phyloP scores from a whole-genome alignment of 2,797 vertebrate species.

The Manis javanica region DNA sequence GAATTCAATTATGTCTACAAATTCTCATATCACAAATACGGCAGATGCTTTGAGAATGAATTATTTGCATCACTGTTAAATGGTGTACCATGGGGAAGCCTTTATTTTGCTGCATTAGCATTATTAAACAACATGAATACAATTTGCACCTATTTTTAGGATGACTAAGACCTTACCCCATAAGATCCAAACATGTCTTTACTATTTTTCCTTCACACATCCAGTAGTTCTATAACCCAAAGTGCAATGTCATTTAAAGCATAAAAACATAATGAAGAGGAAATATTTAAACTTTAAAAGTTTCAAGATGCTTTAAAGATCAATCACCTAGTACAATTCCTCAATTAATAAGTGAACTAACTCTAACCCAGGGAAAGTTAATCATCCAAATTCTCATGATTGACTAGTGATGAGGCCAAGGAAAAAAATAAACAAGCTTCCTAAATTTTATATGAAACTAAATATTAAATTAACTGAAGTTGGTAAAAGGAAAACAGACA shows the following conservation, averaged over 20 bases:
- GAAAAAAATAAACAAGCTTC: not conserved
- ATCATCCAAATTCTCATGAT: not conserved
- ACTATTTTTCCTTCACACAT: not conserved
- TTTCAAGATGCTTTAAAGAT: constrained; percentile 3
- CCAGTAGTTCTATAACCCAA: not conserved
- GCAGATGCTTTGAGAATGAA: constrained; percentile 40
- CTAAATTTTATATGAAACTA: not conserved
- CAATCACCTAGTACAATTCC: not conserved
- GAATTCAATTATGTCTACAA: constrained; percentile 52
- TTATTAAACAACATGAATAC: not conserved
- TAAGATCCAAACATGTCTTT: not conserved
- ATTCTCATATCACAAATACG: constrained; percentile 42
- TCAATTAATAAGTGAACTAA: not conserved
- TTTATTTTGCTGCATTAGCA: not conserved
- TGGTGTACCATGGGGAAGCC: not conserved
- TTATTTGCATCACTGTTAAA: not conserved
- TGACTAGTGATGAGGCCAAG: not conserved
- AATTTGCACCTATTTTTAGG: not conserved
- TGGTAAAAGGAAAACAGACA: not conserved
- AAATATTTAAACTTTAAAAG: constrained; percentile 9
- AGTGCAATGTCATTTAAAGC: not conserved
- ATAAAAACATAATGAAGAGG: not conserved
- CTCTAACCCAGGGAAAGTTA: not conserved
- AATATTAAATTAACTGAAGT: not conserved
- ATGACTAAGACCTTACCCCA: not conserved